A percentile compares a stretch with the other conserved stretches of the same genome.
These are phyloP conservation scores for Chrysolina haemoptera DNA, from an alignment of 2,888 invertebrate species.

Conservation along the genomic window DNA sequence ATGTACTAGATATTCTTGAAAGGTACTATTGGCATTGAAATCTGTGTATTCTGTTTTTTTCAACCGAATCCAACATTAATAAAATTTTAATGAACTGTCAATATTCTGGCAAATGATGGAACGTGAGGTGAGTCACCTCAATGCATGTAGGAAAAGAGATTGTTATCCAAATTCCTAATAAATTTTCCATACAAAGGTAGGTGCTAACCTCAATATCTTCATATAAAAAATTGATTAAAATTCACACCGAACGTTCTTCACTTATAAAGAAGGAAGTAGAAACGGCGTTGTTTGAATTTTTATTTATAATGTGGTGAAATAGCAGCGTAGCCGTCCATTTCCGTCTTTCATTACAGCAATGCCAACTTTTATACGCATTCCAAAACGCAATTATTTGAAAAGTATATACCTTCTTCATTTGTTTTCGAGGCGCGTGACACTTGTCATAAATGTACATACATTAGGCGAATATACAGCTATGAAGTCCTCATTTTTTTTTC, in stretches of 20 bases:
- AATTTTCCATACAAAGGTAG: slow-evolving; percentile 39
- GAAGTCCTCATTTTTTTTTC: slow-evolving; percentile 37
- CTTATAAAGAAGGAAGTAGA: slow-evolving; percentile 57
- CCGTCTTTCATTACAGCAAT: slow-evolving; percentile 55
- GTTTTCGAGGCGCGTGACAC: slow-evolving; percentile 44
- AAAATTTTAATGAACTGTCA: no score
- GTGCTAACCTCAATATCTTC: slow-evolving; percentile 53
- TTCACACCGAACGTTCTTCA: slow-evolving; percentile 45
- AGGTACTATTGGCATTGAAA: no score
- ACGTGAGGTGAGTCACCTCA: slow-evolving; percentile 23
- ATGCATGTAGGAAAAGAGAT: slow-evolving; percentile 39
- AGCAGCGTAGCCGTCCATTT: slow-evolving; percentile 55
- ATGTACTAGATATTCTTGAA: no score
- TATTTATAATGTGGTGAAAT: slow-evolving; percentile 57
- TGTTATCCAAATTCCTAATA: slow-evolving; percentile 48
- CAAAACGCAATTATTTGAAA: slow-evolving; percentile 54
- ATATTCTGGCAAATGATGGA: slow-evolving; percentile 2
- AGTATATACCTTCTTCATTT: slow-evolving; percentile 41
- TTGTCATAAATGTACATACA: slow-evolving; percentile 43
- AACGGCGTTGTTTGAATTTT: slow-evolving; percentile 58
- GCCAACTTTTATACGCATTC: slow-evolving; percentile 56
- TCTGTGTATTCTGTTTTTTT: no score
- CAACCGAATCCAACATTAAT: no score
- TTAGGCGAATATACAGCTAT: slow-evolving; percentile 43
- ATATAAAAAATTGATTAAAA: slow-evolving; percentile 49